Conservation (phyloP, 2,888 invertebrate species). For the Tenthredo amoena region DNA sequence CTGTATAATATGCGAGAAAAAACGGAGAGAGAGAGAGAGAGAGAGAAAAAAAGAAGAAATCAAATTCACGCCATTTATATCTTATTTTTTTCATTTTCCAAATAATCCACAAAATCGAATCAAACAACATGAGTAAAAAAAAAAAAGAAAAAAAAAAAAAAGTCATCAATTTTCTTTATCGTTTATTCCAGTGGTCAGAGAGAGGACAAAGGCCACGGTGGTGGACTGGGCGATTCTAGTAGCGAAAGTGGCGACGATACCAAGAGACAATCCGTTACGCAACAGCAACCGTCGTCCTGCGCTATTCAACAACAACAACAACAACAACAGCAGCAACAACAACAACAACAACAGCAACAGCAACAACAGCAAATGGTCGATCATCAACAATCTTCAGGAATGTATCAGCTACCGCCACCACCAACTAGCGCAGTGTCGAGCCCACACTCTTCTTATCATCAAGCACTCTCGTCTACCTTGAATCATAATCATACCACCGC, state of each 20-base stretch:
- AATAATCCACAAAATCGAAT: neutral
- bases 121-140: neutral
- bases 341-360: conserved; percentile 62
- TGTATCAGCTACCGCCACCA: conserved; percentile 74
- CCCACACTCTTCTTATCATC: conserved; percentile 75
- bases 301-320: conserved; percentile 57
- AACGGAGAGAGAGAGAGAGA: neutral
- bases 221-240: conserved; percentile 73
- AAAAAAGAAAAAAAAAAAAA: too few species aligned
- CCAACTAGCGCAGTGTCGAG: conserved; percentile 70
- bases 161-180: neutral
- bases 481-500: conserved; percentile 72
- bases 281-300: conserved; percentile 55
- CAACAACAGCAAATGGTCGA: conserved; percentile 68
- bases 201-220: conserved; percentile 73
- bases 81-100: too few species aligned
- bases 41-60: neutral
- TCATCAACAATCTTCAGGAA: conserved; percentile 65
- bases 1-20: neutral
- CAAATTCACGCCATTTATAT: neutral
- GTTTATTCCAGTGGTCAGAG: conserved; percentile 72
- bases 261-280: conserved; percentile 68
- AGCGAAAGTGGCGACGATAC: conserved; percentile 76
- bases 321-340: conserved; percentile 67
- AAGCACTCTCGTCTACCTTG: conserved; percentile 69